Conservation (phyloP, 1,140 invertebrate genomes). For the Myzus persicae region DNA sequence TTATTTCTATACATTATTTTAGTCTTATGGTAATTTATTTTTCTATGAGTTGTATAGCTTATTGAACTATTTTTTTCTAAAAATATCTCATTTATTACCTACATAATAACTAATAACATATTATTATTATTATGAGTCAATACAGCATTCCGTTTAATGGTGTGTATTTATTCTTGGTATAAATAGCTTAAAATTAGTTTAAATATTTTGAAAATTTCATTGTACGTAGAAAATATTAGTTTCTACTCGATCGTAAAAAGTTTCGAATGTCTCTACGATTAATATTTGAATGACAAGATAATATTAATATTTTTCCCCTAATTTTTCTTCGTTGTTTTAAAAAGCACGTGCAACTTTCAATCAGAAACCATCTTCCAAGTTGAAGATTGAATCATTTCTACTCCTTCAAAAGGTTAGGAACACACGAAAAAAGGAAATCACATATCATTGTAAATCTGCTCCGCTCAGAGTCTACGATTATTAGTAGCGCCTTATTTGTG, state of each 20-base stretch:
- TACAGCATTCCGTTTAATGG: not conserved
- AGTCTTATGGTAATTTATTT: not conserved
- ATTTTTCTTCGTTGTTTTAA: not conserved
- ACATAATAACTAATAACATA: not conserved
- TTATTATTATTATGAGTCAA: not conserved
- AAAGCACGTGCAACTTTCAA: not conserved
- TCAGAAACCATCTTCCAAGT: not conserved
- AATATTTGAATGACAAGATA: not conserved
- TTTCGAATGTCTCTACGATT: no score
- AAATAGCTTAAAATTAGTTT: not conserved
- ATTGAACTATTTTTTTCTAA: not conserved
- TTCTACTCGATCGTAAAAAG: not conserved
- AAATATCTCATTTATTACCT: not conserved
- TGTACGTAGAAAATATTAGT: no score
- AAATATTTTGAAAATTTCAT: not conserved
- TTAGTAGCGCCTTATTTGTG: not conserved
- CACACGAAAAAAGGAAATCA: not conserved
- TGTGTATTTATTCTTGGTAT: not conserved
- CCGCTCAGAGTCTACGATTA: not conserved
- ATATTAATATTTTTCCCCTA: not conserved
- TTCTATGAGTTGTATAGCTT: no score
- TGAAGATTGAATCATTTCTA: not conserved
- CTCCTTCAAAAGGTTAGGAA: not conserved
- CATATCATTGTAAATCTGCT: not conserved
- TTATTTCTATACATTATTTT: not conserved